These are phyloP conservation scores for Melanitta fusca DNA, from an alignment of 2,797 vertebrate genomes.

Conservation along the genomic window DNA sequence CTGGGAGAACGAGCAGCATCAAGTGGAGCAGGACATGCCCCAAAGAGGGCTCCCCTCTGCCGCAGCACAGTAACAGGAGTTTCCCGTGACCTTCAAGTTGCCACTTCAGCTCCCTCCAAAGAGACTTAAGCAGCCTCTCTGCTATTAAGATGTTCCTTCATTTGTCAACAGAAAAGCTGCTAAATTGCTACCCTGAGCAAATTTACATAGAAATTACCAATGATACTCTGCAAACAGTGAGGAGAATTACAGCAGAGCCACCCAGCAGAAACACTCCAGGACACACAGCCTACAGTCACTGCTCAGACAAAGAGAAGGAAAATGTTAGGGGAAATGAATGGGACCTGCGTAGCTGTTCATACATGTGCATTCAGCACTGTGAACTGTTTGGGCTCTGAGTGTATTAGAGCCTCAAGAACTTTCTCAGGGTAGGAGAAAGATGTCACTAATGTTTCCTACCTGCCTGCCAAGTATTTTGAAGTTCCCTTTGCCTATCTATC, in stretches of 20 bases:
- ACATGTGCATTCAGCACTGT: neutral
- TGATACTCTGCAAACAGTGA: conserved; percentile 68
- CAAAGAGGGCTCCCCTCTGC: neutral
- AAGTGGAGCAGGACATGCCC: neutral
- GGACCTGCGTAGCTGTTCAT: neutral
- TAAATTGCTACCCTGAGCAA: conserved; percentile 75
- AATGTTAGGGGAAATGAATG: neutral
- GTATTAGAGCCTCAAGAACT: neutral
- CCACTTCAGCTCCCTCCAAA: conserved; percentile 17
- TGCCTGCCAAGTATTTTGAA: neutral
- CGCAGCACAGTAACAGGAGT: neutral
- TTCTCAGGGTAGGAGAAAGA: neutral
- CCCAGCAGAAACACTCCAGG: neutral
- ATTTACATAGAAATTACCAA: conserved; percentile 78
- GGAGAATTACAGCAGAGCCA: conserved; percentile 56
- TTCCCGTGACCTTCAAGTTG: conserved; percentile 48
- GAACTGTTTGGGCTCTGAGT: neutral
- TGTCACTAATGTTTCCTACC: neutral
- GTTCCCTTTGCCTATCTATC: neutral
- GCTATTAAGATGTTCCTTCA: conserved; percentile 68
- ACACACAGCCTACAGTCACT: neutral
- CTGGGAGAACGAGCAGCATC: neutral
- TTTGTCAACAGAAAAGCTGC: conserved; percentile 75
- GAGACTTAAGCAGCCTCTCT: conserved; percentile 48
- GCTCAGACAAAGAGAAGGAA: neutral